phyloP scores from a whole-genome alignment of 2,113 vertebrate genomes.

The Myotis brandtii region DNA sequence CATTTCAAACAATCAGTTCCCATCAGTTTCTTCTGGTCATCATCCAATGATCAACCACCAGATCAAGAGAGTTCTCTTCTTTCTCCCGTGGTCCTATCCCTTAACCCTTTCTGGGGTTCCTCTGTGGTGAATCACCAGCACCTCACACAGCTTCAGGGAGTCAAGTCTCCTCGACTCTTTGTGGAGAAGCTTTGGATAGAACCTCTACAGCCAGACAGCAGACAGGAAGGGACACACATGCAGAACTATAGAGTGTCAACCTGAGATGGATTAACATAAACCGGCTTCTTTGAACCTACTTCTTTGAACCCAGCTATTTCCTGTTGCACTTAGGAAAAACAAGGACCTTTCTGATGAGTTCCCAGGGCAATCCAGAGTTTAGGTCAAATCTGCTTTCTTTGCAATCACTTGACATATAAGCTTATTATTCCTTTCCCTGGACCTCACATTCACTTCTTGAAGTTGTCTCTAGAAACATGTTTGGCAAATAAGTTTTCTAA shows the following conservation, averaged over 20 bases:
- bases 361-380: neutral
- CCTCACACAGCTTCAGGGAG: neutral
- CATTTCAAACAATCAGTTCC: neutral
- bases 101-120: neutral
- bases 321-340: constrained; percentile 25
- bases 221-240: neutral
- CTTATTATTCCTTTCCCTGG: constrained; percentile 23
- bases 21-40: neutral
- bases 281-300: neutral
- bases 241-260: neutral
- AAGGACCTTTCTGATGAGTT: constrained; percentile 31
- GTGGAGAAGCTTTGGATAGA: neutral
- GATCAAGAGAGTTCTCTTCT: constrained; percentile 6
- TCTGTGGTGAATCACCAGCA: neutral
- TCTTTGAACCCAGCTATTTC: neutral
- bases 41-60: neutral
- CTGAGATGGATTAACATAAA: neutral
- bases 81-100: neutral
- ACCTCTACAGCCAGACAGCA: too few species aligned
- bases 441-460: neutral
- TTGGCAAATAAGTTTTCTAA: neutral
- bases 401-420: constrained; percentile 34
- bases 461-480: neutral
- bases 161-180: neutral
- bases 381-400: constrained; percentile 51